Conservation (phyloP, 2,797 vertebrate genomes). For the Acanthornis magna region DNA sequence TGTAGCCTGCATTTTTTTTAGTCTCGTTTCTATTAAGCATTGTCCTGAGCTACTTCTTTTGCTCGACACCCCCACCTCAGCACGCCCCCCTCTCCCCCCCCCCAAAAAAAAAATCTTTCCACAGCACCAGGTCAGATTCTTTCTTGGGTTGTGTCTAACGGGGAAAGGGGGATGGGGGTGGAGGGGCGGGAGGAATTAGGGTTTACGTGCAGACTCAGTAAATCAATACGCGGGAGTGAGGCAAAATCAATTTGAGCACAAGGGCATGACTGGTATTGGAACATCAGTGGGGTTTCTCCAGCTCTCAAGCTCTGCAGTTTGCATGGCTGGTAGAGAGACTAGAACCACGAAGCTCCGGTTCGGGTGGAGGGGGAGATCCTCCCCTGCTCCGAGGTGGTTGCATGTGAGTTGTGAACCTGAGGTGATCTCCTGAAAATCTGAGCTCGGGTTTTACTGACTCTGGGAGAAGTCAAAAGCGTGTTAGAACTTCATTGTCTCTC, state of each 20-base stretch:
- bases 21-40: slow-evolving; percentile 46
- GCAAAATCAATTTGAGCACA: slow-evolving; percentile 73
- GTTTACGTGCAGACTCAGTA: slow-evolving; percentile 49
- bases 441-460: slow-evolving; percentile 9
- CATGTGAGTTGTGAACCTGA: slow-evolving; percentile 27
- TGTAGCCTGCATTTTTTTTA: slow-evolving; percentile 70
- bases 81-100: no score
- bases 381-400: slow-evolving; percentile 49
- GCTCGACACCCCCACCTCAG: neutral
- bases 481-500: slow-evolving; percentile 44
- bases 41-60: slow-evolving; percentile 52
- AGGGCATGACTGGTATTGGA: slow-evolving; percentile 65
- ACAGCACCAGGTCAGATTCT: slow-evolving; percentile 42
- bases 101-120: neutral
- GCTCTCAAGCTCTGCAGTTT: slow-evolving; percentile 57
- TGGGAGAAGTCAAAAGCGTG: neutral
- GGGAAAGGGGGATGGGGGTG: neutral
- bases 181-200: neutral
- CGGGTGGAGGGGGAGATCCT: slow-evolving; percentile 51
- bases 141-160: slow-evolving; percentile 58
- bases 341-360: slow-evolving; percentile 66
- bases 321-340: slow-evolving; percentile 53
- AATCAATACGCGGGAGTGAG: slow-evolving; percentile 67
- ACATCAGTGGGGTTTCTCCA: slow-evolving; percentile 58
- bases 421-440: neutral